Percentiles rank a stretch among this genome's conserved stretches.
These are phyloP conservation scores for Noctuana brunneofusca DNA, from an alignment of 2,888 invertebrate species.

Conservation along the genomic window DNA sequence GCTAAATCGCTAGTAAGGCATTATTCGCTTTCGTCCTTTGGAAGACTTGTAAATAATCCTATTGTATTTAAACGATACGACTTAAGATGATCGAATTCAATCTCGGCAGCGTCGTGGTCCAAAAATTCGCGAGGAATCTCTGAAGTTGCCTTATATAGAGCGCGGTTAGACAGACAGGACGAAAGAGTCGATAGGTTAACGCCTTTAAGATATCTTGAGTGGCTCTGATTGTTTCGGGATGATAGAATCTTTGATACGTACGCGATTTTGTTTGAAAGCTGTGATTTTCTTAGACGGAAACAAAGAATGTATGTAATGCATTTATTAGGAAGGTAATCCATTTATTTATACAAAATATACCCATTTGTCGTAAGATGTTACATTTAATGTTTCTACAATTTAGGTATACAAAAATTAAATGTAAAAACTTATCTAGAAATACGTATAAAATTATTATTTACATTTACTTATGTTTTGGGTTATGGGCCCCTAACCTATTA, in stretches of 20 bases:
- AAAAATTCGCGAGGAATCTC: slow-evolving; percentile 50
- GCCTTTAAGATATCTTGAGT: slow-evolving; percentile 43
- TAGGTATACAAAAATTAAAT: no score
- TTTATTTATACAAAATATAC: no score
- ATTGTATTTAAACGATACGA: slow-evolving; percentile 55
- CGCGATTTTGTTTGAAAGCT: background rate
- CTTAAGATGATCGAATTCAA: slow-evolving; percentile 40
- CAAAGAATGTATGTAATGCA: no score
- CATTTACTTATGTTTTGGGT: no score
- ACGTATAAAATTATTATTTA: no score
- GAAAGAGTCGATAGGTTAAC: slow-evolving; percentile 47
- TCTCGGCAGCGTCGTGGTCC: slow-evolving; percentile 36
- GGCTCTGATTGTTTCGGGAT: background rate
- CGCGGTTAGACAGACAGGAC: slow-evolving; percentile 48
- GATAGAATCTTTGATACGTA: slow-evolving; percentile 1
- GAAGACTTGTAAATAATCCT: slow-evolving; percentile 43
- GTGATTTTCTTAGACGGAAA: no score
- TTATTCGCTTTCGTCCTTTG: slow-evolving; percentile 17
- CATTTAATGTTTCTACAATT: no score
- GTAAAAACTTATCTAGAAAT: no score
- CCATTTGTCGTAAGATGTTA: no score
- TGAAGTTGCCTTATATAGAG: slow-evolving; percentile 52
- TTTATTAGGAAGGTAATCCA: no score
- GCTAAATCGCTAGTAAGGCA: background rate
- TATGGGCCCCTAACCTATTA: no score